Evolutionary conservation across 2,888 invertebrate genomes (phyloP).

Genomic region (Drosophila peninsularis): DNA sequence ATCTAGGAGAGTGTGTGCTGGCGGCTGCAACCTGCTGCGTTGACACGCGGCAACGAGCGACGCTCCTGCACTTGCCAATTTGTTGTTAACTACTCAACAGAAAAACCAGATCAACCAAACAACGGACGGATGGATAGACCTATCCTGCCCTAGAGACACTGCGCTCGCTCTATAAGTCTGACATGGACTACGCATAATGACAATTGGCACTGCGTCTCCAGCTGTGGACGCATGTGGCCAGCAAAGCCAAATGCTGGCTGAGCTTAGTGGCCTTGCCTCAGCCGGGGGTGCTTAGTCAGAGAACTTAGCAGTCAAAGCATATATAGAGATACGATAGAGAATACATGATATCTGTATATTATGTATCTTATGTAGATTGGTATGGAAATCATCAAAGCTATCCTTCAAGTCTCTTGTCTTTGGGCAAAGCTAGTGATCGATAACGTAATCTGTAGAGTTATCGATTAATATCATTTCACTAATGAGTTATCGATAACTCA

Average conservation of each 20-base stretch:
- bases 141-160: conserved; percentile 12
- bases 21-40: conserved; percentile 68
- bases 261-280: conserved; percentile 16
- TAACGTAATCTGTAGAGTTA: too few species aligned
- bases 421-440: too few species aligned
- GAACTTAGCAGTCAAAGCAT: background rate
- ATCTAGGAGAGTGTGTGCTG: background rate
- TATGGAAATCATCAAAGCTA: background rate
- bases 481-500: too few species aligned
- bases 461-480: too few species aligned
- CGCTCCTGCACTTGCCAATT: conserved; percentile 74
- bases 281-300: background rate
- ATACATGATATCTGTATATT: background rate
- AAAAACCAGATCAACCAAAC: conserved; percentile 42
- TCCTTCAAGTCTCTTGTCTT: background rate
- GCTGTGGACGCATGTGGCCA: conserved; percentile 39
- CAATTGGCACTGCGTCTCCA: conserved; percentile 29
- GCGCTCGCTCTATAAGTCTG: conserved; percentile 5
- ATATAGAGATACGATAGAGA: background rate
- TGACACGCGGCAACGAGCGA: conserved; percentile 54
- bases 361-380: background rate
- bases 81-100: conserved; percentile 68
- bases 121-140: background rate
- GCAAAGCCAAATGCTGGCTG: conserved; percentile 25
- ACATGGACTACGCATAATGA: conserved; percentile 24